These are phyloP conservation scores for Talpa occidentalis DNA, from an alignment of 2,113 vertebrate species.

Conservation along the genomic window DNA sequence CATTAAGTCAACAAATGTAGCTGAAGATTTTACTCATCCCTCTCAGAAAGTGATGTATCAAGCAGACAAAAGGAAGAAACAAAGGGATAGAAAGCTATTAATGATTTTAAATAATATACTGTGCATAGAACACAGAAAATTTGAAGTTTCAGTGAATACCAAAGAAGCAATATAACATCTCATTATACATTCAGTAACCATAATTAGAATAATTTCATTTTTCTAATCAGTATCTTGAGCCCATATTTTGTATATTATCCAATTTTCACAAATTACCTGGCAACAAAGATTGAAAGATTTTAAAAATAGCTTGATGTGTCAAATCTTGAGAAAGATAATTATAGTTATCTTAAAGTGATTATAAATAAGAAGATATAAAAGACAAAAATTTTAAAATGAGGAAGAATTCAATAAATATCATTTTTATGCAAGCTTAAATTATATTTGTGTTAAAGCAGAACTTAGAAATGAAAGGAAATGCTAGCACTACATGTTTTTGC, in stretches of 20 bases:
- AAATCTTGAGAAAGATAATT: constrained; percentile 37
- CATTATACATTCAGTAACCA: background rate
- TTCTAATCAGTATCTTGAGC: background rate
- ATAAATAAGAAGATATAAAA: constrained; percentile 9
- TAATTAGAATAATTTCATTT: constrained; percentile 51
- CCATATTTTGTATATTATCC: background rate
- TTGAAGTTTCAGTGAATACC: background rate
- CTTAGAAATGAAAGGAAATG: constrained; percentile 16
- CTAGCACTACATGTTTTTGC: background rate
- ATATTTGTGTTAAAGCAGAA: background rate
- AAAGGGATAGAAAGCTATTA: background rate
- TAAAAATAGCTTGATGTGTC: constrained; percentile 19
- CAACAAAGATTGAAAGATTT: constrained; percentile 9
- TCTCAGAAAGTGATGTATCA: background rate
- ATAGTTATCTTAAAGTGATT: background rate
- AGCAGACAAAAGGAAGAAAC: background rate
- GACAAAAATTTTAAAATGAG: background rate
- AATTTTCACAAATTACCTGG: constrained; percentile 31
- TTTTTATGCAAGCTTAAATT: constrained; percentile 6
- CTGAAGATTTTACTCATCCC: background rate
- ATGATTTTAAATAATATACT: background rate
- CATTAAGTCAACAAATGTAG: background rate
- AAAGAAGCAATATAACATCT: background rate
- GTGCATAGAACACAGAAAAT: background rate
- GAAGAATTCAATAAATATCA: background rate